Percentiles rank a stretch among this genome's conserved stretches.
These are phyloP conservation scores for Emydoidea blandingii DNA, from an alignment of 2,797 vertebrate genomes.

Conservation along the genomic window DNA sequence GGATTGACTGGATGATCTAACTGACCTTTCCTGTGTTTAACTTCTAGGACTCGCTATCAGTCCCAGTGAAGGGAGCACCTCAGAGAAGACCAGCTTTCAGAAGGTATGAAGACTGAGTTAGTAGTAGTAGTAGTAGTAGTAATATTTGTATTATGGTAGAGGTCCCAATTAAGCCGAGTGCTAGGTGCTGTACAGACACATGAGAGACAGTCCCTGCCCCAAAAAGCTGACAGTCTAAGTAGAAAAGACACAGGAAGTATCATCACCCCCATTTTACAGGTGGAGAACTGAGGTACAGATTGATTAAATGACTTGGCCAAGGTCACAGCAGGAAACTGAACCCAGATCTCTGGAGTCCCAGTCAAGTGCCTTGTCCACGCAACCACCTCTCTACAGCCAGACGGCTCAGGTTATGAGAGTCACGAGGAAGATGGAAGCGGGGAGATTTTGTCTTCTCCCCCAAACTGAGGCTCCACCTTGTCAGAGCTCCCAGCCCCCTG, in stretches of 20 bases:
- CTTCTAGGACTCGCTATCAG: neutral
- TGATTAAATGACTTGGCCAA: constrained; percentile 2
- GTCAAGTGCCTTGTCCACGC: neutral
- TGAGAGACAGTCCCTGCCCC: neutral
- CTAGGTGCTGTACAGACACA: neutral
- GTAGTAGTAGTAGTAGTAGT: no score
- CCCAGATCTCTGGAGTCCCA: neutral
- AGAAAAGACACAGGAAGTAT: no score
- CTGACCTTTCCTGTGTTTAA: neutral
- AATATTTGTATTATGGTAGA: neutral
- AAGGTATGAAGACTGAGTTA: neutral
- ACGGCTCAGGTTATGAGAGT: neutral
- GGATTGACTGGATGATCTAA: neutral
- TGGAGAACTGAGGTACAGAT: neutral
- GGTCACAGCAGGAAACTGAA: neutral
- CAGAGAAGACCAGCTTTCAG: neutral
- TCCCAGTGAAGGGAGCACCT: neutral
- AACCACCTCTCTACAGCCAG: neutral
- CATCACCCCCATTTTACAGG: no score
- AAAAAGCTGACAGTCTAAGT: neutral
- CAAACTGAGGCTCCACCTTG: neutral
- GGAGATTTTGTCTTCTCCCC: neutral
- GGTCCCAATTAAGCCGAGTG: neutral
- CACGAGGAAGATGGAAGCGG: neutral
- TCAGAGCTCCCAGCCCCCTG: neutral